Evolutionary conservation across 2,113 vertebrate species (phyloP).

Genomic region (Patagioenas fasciata): DNA sequence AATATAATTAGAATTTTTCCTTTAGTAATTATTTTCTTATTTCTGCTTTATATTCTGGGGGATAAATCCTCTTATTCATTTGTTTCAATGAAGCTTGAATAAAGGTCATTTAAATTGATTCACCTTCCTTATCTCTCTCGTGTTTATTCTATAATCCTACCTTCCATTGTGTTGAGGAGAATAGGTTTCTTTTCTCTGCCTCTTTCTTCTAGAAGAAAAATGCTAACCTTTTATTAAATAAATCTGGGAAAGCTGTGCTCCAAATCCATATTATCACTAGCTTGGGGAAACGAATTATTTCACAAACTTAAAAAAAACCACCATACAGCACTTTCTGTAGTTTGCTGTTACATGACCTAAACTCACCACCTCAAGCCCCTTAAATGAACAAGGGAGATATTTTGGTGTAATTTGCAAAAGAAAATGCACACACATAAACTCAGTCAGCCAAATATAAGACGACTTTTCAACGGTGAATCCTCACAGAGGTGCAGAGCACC

Average conservation of each 20-base stretch:
- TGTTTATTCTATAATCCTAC: slow-evolving; percentile 64
- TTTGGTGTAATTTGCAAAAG: not conserved
- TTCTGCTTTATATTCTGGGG: slow-evolving; percentile 54
- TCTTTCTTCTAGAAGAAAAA: slow-evolving; percentile 55
- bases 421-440: not conserved
- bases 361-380: not conserved
- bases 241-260: slow-evolving; percentile 31
- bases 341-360: not conserved
- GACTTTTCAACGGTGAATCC: not conserved
- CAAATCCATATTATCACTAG: slow-evolving; percentile 57
- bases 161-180: slow-evolving; percentile 53
- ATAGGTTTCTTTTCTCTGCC: slow-evolving; percentile 41
- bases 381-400: not conserved
- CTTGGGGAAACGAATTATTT: slow-evolving; percentile 43
- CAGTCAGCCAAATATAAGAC: not conserved
- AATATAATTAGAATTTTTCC: slow-evolving; percentile 49
- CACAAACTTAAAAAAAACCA: slow-evolving; percentile 18
- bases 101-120: slow-evolving; percentile 75
- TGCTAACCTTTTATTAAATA: slow-evolving; percentile 71
- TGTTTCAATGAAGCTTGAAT: slow-evolving; percentile 69
- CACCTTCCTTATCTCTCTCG: slow-evolving; percentile 64
- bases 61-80: slow-evolving; percentile 74
- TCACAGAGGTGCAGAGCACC: not conserved
- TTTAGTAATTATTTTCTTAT: slow-evolving; percentile 60
- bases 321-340: not conserved